phyloP scores from a whole-genome alignment of 1,140 invertebrate species.

The Magallana gigas region DNA sequence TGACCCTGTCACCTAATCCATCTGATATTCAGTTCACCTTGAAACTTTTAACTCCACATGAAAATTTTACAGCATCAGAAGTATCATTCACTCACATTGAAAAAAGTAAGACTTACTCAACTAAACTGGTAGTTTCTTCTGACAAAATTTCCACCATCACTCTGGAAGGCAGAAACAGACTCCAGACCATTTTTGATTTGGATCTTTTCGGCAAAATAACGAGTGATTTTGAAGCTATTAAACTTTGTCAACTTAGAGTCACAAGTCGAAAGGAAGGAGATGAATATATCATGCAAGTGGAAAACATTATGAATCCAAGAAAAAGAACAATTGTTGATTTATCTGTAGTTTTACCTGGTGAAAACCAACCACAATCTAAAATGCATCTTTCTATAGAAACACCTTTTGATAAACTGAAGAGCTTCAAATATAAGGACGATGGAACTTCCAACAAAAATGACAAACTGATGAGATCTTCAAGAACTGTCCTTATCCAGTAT shows the following conservation, averaged over 20 bases:
- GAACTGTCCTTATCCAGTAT: conserved; percentile 47
- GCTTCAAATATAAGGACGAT: conserved; percentile 45
- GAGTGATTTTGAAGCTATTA: conserved; percentile 51
- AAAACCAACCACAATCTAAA: not conserved
- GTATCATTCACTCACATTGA: conserved; percentile 49
- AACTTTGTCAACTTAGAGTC: conserved; percentile 51
- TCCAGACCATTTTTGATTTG: conserved; percentile 31
- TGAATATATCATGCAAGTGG: conserved; percentile 10
- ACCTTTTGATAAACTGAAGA: conserved; percentile 56
- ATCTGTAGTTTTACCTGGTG: not conserved
- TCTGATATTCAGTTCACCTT: not conserved
- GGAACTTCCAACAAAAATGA: conserved; percentile 34
- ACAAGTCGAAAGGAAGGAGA: conserved; percentile 4
- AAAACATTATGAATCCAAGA: not conserved
- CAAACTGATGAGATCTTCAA: conserved; percentile 1
- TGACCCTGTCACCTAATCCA: conserved; percentile 1
- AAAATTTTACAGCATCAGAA: conserved; percentile 31
- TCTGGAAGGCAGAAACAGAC: conserved; percentile 28
- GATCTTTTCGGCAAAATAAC: conserved; percentile 48
- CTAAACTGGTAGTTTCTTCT: conserved; percentile 2
- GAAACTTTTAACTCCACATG: not conserved
- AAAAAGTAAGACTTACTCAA: conserved; percentile 37
- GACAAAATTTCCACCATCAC: conserved; percentile 38
- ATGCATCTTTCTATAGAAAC: conserved; percentile 39
- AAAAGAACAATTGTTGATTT: not conserved